These are phyloP conservation scores for Daphoenositta chrysoptera DNA, from an alignment of 2,113 vertebrate species.

Conservation along the genomic window DNA sequence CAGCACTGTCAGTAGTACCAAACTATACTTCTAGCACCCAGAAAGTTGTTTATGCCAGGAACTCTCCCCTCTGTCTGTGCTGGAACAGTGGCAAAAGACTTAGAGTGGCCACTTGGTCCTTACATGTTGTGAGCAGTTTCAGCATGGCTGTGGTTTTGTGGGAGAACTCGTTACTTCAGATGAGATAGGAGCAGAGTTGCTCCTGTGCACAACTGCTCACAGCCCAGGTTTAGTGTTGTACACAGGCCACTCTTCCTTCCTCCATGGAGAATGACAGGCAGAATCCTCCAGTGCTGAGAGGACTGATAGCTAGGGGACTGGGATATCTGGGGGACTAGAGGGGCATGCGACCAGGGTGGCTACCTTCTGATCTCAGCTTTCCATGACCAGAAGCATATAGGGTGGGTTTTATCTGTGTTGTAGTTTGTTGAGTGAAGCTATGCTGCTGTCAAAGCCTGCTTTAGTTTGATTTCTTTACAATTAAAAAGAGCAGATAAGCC, in stretches of 20 bases:
- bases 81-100: background rate
- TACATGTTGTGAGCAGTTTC: background rate
- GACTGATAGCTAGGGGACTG: background rate
- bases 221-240: background rate
- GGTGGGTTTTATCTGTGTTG: background rate
- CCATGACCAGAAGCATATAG: background rate
- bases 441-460: background rate
- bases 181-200: accelerated
- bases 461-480: background rate
- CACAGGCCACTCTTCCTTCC: background rate
- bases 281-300: background rate
- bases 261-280: background rate
- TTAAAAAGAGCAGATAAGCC: background rate
- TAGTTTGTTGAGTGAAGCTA: background rate
- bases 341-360: background rate
- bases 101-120: background rate
- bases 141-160: background rate
- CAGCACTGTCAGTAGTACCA: background rate
- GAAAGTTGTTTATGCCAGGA: background rate
- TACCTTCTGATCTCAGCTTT: background rate
- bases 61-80: background rate
- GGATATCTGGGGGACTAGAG: background rate
- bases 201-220: background rate
- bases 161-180: background rate
- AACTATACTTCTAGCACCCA: background rate